Percentiles rank a stretch among this genome's conserved stretches.
Conservation (phyloP, 1,140 invertebrate genomes). For the Drosophila ironensis region DNA sequence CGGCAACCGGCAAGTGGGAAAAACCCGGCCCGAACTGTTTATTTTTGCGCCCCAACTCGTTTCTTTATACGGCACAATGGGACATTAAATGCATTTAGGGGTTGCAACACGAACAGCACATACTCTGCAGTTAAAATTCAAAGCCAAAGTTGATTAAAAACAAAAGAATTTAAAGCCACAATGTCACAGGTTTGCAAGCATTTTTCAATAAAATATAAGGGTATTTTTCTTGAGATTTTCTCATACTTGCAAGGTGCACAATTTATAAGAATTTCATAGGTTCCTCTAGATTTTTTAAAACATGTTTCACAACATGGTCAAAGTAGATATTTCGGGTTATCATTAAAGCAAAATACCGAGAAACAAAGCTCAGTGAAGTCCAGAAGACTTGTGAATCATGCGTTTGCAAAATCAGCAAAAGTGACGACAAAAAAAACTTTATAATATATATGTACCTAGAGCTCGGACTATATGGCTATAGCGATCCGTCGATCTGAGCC, state of each 20-base stretch:
- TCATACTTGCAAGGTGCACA: no score
- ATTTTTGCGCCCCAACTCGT: slow-evolving; percentile 5
- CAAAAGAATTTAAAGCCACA: no score
- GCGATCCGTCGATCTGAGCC: slow-evolving; percentile 21
- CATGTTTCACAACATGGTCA: no score
- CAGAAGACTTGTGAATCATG: slow-evolving; percentile 37
- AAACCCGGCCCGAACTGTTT: slow-evolving; percentile 31
- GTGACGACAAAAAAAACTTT: slow-evolving; percentile 23
- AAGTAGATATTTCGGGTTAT: no score
- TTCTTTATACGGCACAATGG: slow-evolving; percentile 35
- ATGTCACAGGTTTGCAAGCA: no score
- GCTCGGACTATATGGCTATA: not conserved
- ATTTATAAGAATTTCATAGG: no score
- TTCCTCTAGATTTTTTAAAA: no score
- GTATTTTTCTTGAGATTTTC: no score
- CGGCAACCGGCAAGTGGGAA: slow-evolving; percentile 17
- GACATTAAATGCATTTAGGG: slow-evolving; percentile 8
- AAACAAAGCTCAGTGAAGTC: no score
- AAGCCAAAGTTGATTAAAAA: no score
- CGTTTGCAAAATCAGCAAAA: not conserved
- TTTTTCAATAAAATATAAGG: no score
- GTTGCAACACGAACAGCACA: not conserved
- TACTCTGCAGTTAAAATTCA: not conserved
- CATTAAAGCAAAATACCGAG: no score
- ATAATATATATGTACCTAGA: not conserved